These are phyloP conservation scores for Drosophila rellima DNA, from an alignment of 2,888 invertebrate species.

Conservation along the genomic window DNA sequence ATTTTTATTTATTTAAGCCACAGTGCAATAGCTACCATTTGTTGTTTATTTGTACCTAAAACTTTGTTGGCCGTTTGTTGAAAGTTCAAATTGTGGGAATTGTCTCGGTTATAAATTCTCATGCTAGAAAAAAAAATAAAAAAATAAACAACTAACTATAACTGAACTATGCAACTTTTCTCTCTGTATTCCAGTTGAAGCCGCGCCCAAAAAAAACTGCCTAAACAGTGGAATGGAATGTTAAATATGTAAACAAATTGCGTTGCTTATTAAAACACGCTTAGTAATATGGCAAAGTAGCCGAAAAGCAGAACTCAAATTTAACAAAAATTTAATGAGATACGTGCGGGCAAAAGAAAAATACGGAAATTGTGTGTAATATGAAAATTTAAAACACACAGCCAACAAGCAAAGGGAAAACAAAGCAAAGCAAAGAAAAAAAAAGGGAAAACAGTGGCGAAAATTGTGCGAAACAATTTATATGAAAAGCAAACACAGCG, in stretches of 20 bases:
- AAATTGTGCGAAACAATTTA: conserved; percentile 68
- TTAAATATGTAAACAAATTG: conserved; percentile 43
- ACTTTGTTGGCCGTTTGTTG: conserved; percentile 39
- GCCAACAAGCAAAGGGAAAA: conserved; percentile 24
- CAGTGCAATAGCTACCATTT: conserved; percentile 43
- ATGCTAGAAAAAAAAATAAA: background rate
- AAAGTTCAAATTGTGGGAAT: conserved; percentile 54
- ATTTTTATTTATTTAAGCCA: conserved; percentile 48
- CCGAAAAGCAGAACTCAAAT: conserved; percentile 30
- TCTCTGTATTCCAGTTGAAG: conserved; percentile 13
- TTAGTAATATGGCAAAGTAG: conserved; percentile 35
- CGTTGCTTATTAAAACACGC: conserved; percentile 57
- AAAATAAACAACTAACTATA: conserved; percentile 23
- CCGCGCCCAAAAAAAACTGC: conserved; percentile 16
- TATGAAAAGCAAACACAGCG: conserved; percentile 66
- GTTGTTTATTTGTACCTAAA: conserved; percentile 56
- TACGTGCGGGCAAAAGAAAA: conserved; percentile 61
- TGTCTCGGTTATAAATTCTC: conserved; percentile 27
- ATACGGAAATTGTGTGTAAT: conserved; percentile 50
- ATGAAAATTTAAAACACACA: conserved; percentile 53
- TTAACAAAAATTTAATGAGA: conserved; percentile 61
- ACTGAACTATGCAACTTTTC: conserved; percentile 42
- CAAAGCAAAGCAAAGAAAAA: conserved; percentile 14
- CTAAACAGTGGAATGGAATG: conserved; percentile 25
- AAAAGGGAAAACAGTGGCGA: conserved; percentile 41